Base-by-base conservation (phyloP, 2,888 invertebrate genomes). In the Tetranychus piercei region DNA sequence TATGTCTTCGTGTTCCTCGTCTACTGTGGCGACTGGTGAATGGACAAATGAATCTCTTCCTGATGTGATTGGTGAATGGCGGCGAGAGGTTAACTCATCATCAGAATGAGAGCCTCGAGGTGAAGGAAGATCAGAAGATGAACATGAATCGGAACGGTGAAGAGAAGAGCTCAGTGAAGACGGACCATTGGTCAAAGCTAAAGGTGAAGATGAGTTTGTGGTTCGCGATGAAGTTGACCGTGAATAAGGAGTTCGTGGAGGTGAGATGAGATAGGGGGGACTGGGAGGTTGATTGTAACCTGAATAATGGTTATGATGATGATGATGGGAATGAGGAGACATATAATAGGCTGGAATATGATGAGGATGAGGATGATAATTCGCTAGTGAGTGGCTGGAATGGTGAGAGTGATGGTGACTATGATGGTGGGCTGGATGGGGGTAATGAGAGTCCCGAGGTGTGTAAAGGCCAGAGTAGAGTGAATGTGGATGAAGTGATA, bases 231-330 rank as follows among this genome's bases (percentile, higher is more conserved):
- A 69, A 23, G 69, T 22, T 45, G 73, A 11, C 4, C 73, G 73
- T 20, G 23, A 73, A 44, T 43, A 73, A 20, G 73, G 73, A 11
- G 73, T 55, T 23, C 73, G 73, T 20, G 73, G 64, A 55, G 73
- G 73, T 73, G 73, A 73, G 55, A 73, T 73, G 18, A 34, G 73
- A 18, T 18, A 73, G 11, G 65, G 11, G 23, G 64, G 8, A 3
- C 44, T 34, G 15, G 71, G 18, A n/a, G 55, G 55, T 71, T 22
- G 18, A 22, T 18, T 43, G 71, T 34, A 22, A n/a, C n/a, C n/a
- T 44, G 71, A 71, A 44, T 23, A 43, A 45, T 71, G 34, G 43
- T 69, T 15, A 55, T 15, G 11, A 55, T 9, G 45, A 45, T 45
- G 45, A 45, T 45, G 55, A 6, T 55, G 34, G 34, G 34, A 34